A percentile compares a stretch with the other conserved stretches of the same genome.
Conservation (phyloP, 2,888 invertebrate genomes). For the Ennomos quercinarius region DNA sequence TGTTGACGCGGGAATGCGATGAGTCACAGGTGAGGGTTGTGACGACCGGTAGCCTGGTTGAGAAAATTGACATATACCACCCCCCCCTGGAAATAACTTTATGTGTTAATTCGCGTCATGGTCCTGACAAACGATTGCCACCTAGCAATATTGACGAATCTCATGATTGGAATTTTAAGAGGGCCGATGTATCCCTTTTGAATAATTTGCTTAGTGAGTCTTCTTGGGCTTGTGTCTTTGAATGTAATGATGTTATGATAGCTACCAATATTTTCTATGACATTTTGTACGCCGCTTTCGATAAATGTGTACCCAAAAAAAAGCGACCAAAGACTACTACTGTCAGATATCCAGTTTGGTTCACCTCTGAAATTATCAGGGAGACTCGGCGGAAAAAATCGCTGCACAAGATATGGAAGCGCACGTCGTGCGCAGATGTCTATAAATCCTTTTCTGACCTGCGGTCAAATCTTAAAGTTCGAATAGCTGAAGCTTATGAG, state of each 20-base stretch:
- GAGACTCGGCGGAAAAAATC: neutral
- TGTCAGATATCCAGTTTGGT: conserved; percentile 1
- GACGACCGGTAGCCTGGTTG: neutral
- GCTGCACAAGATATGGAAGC: too few relatives aligned
- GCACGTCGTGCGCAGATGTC: too few relatives aligned
- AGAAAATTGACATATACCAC: neutral
- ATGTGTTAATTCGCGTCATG: neutral
- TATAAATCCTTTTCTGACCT: neutral
- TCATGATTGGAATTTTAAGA: conserved; percentile 4
- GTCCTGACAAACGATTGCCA: neutral
- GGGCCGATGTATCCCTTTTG: neutral
- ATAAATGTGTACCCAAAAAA: conserved; percentile 1
- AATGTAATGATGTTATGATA: neutral
- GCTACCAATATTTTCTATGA: neutral
- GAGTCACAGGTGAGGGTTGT: neutral
- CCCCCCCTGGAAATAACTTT: neutral
- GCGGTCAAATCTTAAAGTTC: neutral
- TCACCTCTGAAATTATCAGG: neutral
- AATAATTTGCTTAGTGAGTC: neutral
- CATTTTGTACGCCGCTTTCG: neutral
- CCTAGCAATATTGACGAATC: neutral
- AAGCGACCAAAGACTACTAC: neutral
- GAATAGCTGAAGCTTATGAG: neutral
- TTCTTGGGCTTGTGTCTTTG: neutral
- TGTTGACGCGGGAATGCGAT: neutral